A percentile compares a stretch with the other conserved stretches of the same genome.
Conservation (phyloP, 2,888 invertebrate species). For the Lottia gigantea region DNA sequence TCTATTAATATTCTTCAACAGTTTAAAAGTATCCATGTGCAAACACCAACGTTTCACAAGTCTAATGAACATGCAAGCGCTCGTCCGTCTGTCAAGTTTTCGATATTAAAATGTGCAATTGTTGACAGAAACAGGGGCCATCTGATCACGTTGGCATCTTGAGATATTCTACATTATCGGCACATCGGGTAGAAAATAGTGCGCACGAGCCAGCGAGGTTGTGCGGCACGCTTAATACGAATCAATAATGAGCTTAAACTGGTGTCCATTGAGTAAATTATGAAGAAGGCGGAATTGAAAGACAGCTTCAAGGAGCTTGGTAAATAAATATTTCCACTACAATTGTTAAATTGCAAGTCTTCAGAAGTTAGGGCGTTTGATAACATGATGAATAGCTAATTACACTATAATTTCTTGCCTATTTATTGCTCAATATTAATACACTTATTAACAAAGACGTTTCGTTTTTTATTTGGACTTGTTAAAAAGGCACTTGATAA, state of each 20-base stretch:
- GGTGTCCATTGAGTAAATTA: conserved; percentile 8
- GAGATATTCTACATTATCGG: background rate
- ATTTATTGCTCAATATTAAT: conserved; percentile 8
- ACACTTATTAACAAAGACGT: conserved; percentile 6
- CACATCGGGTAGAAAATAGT: conserved; percentile 2
- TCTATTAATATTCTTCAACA: background rate
- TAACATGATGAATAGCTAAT: conserved; percentile 2
- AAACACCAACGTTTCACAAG: background rate
- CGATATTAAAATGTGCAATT: conserved; percentile 9
- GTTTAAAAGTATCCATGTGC: conserved; percentile 6
- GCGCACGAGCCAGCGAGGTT: background rate
- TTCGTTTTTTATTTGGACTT: too few species aligned
- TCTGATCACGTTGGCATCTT: background rate
- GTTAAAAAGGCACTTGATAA: too few species aligned
- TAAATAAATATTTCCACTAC: conserved; percentile 10
- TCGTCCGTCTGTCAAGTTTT: conserved; percentile 6
- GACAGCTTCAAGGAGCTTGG: conserved; percentile 5
- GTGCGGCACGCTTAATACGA: background rate
- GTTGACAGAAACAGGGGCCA: conserved; percentile 3
- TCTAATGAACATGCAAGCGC: conserved; percentile 4
- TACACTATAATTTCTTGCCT: background rate
- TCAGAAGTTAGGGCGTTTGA: conserved; percentile 1
- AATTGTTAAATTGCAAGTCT: conserved; percentile 11
- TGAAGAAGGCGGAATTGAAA: conserved; percentile 4
- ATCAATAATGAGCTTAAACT: conserved; percentile 1